These are phyloP conservation scores for Cephonodes hylas DNA, from an alignment of 2,888 invertebrate genomes.

Conservation along the genomic window DNA sequence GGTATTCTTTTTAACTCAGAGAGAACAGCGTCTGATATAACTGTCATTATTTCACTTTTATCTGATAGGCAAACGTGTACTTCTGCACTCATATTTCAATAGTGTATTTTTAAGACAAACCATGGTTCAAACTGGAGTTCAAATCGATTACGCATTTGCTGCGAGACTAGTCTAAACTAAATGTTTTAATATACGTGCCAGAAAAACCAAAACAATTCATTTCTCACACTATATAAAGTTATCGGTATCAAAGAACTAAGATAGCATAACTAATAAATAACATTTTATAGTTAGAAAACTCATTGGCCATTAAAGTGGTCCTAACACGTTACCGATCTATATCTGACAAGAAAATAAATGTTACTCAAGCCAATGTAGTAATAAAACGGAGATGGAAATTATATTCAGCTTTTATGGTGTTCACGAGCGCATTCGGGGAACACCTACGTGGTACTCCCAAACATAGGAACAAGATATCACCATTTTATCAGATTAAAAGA, in stretches of 20 bases:
- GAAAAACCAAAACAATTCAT: neutral
- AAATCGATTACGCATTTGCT: too few relatives aligned
- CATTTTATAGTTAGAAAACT: neutral
- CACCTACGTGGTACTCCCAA: neutral
- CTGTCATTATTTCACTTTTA: too few relatives aligned
- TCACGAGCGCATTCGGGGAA: neutral
- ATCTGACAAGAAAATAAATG: constrained; percentile 6
- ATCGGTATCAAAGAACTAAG: neutral
- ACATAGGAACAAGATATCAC: neutral
- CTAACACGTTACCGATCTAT: neutral
- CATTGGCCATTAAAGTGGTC: neutral
- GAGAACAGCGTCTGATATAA: too few relatives aligned
- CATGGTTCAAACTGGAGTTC: too few relatives aligned
- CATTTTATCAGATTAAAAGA: neutral
- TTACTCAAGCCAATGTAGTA: neutral
- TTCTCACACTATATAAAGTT: neutral
- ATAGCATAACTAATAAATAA: neutral
- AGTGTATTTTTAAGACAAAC: too few relatives aligned
- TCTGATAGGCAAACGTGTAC: too few relatives aligned
- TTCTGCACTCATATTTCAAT: too few relatives aligned
- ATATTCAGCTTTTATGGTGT: neutral
- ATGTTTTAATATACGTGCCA: neutral
- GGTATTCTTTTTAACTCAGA: too few relatives aligned
- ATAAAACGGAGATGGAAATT: neutral
- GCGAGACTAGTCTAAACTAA: too few relatives aligned